Base-by-base conservation (phyloP, 2,113 vertebrate species). In the Microtus montanus region DNA sequence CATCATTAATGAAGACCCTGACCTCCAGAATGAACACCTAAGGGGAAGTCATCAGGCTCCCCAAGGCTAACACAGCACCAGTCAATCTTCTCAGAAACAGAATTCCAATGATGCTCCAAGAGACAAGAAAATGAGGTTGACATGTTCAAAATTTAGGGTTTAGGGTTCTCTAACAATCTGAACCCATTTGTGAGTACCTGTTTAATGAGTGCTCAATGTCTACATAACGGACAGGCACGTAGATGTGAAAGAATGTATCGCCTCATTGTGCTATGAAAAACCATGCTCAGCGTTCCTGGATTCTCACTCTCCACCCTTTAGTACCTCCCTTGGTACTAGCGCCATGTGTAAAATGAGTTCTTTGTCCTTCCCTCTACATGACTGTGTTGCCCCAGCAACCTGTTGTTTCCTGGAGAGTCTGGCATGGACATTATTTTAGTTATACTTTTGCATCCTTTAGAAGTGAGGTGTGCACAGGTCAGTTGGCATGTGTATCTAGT, bases 321-420 rank as follows among this genome's bases (percentile, higher is more conserved):
- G n/a, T 89, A 68, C 90, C 88, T 94, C 94, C 28, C 8, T 73
- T 78, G 70, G 79, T 77, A 78, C 61, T 93, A 70, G 93, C 24
- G 97, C 93, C 88, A 75, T 75, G 85, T 86, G 64, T 90, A 87
- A 96, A 96, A 95, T 94, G 93, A 97, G 87, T 77, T 26, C 78
- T 93, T 95, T 95, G 91, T 10, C 35, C 54, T 49, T 86, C 70
- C 58, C 61, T 35, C 38, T 83, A 26, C 90, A 92, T 88, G 87
- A 88, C 87, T 90, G 44, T 82, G 92, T 95, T 95, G 35, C 87
- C 84, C 77, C 68, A 66, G 95, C 58, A 96, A 95, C 79, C 84
- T 92, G 26, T 49, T 93, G 61, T 82, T 92, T 86, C 90, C 90
- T 94, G 90, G 52, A 83, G n/a, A 93, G 64, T 91, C 83, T 95